Evolutionary conservation across 2,797 vertebrate genomes (phyloP).

Genomic region (Gymnopithys bicolor): DNA sequence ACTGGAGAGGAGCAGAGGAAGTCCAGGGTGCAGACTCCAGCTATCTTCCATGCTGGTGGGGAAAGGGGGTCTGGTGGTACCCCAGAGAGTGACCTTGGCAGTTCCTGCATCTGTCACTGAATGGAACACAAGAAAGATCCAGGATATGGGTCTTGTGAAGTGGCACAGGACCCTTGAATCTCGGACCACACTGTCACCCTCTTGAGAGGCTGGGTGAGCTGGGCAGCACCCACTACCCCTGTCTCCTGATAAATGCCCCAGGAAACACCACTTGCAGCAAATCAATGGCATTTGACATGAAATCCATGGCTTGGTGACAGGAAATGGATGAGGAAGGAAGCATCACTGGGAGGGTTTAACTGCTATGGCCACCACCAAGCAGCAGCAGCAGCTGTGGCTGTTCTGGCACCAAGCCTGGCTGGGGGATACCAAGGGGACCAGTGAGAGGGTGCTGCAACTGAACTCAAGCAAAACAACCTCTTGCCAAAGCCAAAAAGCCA

Average conservation of each 20-base stretch:
- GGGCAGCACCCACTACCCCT: not conserved
- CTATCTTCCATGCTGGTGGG: rapidly evolving
- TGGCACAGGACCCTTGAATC: not conserved
- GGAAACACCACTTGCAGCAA: not conserved
- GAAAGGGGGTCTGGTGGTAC: not conserved
- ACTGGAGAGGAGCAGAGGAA: not conserved
- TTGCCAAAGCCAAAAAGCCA: not conserved
- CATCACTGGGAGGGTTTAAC: not conserved
- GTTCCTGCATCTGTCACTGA: rapidly evolving
- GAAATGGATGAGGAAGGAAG: not conserved
- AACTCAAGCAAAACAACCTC: rapidly evolving
- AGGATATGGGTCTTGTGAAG: not conserved
- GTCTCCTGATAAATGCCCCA: not conserved
- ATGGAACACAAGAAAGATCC: rapidly evolving
- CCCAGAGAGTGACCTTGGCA: rapidly evolving
- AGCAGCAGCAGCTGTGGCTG: not conserved
- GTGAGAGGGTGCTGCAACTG: not conserved
- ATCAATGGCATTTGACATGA: not conserved
- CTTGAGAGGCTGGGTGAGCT: rapidly evolving
- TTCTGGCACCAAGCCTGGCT: not conserved
- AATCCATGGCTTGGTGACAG: not conserved
- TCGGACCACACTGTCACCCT: not conserved
- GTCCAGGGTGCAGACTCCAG: not conserved
- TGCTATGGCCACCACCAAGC: rapidly evolving
- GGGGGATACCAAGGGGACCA: not conserved